phyloP scores from a whole-genome alignment of 2,113 vertebrate species.

The Dasypus novemcinctus region DNA sequence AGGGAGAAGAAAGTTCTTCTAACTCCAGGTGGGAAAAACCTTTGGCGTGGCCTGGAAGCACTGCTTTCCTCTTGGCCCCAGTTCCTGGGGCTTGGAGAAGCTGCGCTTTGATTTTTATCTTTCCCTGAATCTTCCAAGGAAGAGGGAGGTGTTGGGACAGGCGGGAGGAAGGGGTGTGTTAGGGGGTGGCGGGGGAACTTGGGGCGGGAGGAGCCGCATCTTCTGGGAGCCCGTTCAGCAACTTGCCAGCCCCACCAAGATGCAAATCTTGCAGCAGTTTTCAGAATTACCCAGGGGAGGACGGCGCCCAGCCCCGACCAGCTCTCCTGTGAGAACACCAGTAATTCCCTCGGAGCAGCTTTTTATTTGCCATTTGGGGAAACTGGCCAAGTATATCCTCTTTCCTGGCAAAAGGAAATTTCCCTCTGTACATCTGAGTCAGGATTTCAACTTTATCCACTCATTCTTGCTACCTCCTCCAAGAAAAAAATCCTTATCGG shows the following conservation, averaged over 20 bases:
- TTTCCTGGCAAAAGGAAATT: not conserved
- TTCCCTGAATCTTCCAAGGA: not conserved
- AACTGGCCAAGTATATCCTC: not conserved
- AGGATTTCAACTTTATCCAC: not conserved
- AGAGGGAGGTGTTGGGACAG: not conserved
- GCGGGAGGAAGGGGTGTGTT: not conserved
- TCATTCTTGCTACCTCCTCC: not conserved
- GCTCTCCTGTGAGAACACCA: too few relatives aligned
- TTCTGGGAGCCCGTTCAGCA: not conserved
- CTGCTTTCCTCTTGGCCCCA: rapidly evolving
- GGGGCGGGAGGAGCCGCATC: too few relatives aligned
- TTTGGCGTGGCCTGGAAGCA: rapidly evolving
- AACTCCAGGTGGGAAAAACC: not conserved
- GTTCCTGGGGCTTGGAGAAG: not conserved
- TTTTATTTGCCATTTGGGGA: not conserved
- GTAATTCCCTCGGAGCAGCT: too few relatives aligned
- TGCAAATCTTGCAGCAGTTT: not conserved
- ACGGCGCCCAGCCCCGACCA: rapidly evolving
- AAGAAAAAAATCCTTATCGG: not conserved
- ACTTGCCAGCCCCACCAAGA: not conserved
- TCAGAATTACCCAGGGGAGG: not conserved
- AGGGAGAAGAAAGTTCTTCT: not conserved
- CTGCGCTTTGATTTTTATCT: too few relatives aligned
- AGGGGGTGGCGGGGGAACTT: rapidly evolving
- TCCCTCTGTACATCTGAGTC: not conserved